These are phyloP conservation scores for Corydoras sp. DNA, from an alignment of 2,113 vertebrate species.

Conservation along the genomic window DNA sequence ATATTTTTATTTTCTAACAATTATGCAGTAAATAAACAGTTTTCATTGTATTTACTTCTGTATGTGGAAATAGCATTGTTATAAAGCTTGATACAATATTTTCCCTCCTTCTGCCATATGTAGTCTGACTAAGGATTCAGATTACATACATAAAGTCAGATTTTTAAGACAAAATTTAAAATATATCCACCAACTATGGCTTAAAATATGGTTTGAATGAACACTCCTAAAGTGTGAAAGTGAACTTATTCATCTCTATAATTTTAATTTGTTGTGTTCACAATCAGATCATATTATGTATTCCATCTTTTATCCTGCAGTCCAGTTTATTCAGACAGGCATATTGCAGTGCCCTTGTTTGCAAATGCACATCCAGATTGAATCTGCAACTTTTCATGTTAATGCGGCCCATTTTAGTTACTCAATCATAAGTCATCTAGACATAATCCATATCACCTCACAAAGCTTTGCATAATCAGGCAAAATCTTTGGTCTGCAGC, in stretches of 20 bases:
- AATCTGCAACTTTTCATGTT: conserved; percentile 29
- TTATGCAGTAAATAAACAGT: too few relatives aligned
- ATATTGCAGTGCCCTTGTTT: conserved; percentile 1
- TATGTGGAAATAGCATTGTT: too few relatives aligned
- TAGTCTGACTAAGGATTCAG: too few relatives aligned
- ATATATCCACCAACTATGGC: too few relatives aligned
- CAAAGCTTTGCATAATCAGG: conserved; percentile 45
- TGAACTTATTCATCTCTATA: neutral
- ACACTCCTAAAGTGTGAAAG: too few relatives aligned
- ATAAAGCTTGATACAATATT: too few relatives aligned
- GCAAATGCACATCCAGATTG: conserved; percentile 12
- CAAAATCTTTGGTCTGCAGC: conserved; percentile 37
- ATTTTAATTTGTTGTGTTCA: neutral
- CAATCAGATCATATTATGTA: neutral
- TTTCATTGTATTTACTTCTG: too few relatives aligned
- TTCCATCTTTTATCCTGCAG: neutral
- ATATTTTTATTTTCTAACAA: too few relatives aligned
- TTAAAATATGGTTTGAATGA: too few relatives aligned
- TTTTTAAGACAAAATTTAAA: too few relatives aligned
- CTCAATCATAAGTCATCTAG: conserved; percentile 28
- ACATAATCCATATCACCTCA: conserved; percentile 43
- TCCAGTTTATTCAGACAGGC: neutral
- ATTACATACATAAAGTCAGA: too few relatives aligned
- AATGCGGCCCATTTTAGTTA: conserved; percentile 17
- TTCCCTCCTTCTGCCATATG: too few relatives aligned